phyloP scores from a whole-genome alignment of 2,888 invertebrate genomes.

The Pterostichus niger region DNA sequence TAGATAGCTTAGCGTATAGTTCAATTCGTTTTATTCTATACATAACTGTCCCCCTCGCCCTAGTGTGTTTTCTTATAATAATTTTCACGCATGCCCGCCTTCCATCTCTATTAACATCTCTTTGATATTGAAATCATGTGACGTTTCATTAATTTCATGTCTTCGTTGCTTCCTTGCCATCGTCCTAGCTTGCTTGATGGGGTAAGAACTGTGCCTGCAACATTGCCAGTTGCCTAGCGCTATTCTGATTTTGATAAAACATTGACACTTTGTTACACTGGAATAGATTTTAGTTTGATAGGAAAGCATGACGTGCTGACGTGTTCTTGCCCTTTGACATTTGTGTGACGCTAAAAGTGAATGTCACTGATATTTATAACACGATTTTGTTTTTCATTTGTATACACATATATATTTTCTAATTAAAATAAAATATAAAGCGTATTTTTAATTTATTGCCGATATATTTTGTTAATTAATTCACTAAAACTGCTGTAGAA shows the following conservation, averaged over 20 bases:
- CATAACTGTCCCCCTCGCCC: constrained; percentile 19
- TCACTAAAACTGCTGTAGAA: neutral
- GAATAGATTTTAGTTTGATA: neutral
- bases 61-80: constrained; percentile 75
- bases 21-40: too few species aligned
- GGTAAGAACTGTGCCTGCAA: neutral
- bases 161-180: constrained; percentile 68
- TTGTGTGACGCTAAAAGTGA: neutral
- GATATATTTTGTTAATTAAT: neutral
- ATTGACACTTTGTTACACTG: constrained; percentile 4
- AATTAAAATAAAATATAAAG: neutral
- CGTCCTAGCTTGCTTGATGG: constrained; percentile 27
- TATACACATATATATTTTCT: neutral
- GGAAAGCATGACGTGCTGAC: neutral
- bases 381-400: neutral
- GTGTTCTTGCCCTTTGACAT: neutral
- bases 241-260: constrained; percentile 29
- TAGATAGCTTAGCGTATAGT: too few species aligned
- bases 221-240: neutral
- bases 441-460: too few species aligned
- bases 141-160: constrained; percentile 76
- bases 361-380: neutral
- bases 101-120: constrained; percentile 78
- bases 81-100: constrained; percentile 77
- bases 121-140: constrained; percentile 78